Evolutionary conservation across 2,797 vertebrate genomes (phyloP), one percentile per base, ranked within the genome.

Genomic region (Urophycis tenuis): DNA sequence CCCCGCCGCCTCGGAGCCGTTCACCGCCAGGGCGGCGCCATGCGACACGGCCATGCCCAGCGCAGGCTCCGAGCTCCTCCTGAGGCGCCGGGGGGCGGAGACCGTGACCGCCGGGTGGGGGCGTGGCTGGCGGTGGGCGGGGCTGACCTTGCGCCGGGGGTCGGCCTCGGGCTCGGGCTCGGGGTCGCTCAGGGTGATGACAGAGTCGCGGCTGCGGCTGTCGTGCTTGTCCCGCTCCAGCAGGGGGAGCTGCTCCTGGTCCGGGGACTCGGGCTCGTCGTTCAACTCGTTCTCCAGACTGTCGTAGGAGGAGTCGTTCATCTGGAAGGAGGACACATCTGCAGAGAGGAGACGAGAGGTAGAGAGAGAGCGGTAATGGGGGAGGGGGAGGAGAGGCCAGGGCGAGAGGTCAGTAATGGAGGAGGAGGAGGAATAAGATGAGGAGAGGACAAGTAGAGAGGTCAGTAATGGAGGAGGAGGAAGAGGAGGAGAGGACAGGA

Each of bases 251-350:
- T 94, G 88, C 76, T 94, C 93, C 5, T 93, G 94, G 60, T 91
- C 94, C 0, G 96, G 93, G 11, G 94, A 95, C 74, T 96, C 95
- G 0, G 91, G 91, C 49, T 96, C 96, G 30, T 97, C 95, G 3
- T 97, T 97, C 0, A 95, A 91, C 89, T 98, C 97, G 0, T 97
- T 97, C 90, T 99, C 97, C 85, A 97, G 89, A 83, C 96, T 97
- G 90, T 97, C 95, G 0, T 97, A 98, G 41, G 96, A 99, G 1
- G 96, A 98, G 89, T 98, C 96, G 3, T 95, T 96, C 92, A 96
- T 93, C 84, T 96, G 96, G 85, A 97, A 95, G 79, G 94, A 96
- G 32, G 95, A 95, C 41, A 92, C 91, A 79, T 97, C 96, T 98
- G 90, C 74, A 53, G n/a, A 60, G 41, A 73, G 33, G 36, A 33